Evolutionary conservation across 2,888 invertebrate species (phyloP).

Genomic region (Agrotis clavis): DNA sequence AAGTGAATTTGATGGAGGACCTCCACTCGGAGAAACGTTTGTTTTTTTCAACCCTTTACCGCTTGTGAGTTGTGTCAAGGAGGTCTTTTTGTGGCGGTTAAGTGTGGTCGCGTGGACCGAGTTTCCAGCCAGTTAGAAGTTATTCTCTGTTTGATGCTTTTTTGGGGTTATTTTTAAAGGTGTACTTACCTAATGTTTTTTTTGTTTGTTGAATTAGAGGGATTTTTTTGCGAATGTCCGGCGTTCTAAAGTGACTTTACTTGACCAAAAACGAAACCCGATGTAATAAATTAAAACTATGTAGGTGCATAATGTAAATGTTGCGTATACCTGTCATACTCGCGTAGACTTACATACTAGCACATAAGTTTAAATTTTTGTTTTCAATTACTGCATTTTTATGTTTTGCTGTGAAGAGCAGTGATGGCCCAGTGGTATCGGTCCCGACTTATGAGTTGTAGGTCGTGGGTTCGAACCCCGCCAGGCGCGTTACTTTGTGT

Average conservation of each 20-base stretch:
- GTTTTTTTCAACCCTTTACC: conserved; percentile 64
- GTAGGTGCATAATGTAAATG: too few species aligned
- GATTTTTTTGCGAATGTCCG: not conserved
- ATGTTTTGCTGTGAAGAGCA: too few species aligned
- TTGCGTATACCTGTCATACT: too few species aligned
- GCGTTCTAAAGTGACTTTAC: too few species aligned
- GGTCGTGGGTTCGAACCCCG: too few species aligned
- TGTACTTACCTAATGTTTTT: conserved; percentile 11
- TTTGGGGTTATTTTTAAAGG: conserved; percentile 35
- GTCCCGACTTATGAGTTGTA: too few species aligned
- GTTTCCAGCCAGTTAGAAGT: conserved; percentile 43
- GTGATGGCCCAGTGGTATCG: too few species aligned
- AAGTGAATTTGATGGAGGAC: conserved; percentile 81
- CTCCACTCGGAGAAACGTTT: conserved; percentile 57
- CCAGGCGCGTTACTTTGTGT: too few species aligned
- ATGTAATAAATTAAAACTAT: too few species aligned
- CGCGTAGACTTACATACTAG: too few species aligned
- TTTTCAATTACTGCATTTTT: too few species aligned
- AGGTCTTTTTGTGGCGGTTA: conserved; percentile 61
- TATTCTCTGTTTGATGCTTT: conserved; percentile 28
- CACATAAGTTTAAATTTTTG: too few species aligned
- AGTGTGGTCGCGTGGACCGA: conserved; percentile 66
- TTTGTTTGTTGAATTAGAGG: not conserved
- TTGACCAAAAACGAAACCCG: not conserved
- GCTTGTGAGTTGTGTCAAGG: conserved; percentile 35